Conservation (phyloP, 2,888 invertebrate genomes). For the Molanna angustata region DNA sequence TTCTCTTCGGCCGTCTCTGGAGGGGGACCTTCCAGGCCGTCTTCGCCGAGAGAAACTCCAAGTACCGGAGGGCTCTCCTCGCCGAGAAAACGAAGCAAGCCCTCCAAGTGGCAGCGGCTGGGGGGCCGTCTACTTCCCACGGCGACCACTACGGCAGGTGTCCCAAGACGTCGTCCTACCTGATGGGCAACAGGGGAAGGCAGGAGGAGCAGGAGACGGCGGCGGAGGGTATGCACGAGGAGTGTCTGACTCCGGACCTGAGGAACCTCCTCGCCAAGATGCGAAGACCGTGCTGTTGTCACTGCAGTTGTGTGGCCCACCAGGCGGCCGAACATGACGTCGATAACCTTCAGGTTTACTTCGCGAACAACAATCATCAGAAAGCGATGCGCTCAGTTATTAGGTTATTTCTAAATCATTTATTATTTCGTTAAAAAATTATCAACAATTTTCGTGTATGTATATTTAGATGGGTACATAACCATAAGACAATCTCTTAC, state of each 20-base stretch:
- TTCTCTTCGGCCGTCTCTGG: slow-evolving; percentile 72
- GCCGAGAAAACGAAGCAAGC: slow-evolving; percentile 24
- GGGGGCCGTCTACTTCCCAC: slow-evolving; percentile 2
- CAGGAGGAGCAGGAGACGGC: slow-evolving; percentile 6
- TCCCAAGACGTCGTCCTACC: slow-evolving; percentile 9
- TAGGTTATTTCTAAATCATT: no score
- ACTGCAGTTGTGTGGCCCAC: slow-evolving; percentile 43
- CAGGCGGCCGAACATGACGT: slow-evolving; percentile 41
- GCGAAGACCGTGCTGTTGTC: slow-evolving; percentile 46
- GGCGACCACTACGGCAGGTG: slow-evolving; percentile 1
- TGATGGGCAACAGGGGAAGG: slow-evolving; percentile 2
- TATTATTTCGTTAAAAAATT: no score
- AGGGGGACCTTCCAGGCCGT: slow-evolving; percentile 61
- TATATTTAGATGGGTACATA: no score
- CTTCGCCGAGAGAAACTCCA: slow-evolving; percentile 39
- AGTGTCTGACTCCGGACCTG: slow-evolving; percentile 49
- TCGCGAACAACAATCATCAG: slow-evolving; percentile 52
- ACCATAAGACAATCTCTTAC: no score
- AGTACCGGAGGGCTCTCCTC: slow-evolving; percentile 28
- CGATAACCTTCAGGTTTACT: slow-evolving; percentile 57
- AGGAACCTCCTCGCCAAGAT: slow-evolving; percentile 42
- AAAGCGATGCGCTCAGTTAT: slow-evolving; percentile 64
- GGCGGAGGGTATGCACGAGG: slow-evolving; percentile 40
- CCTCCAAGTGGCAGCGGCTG: background rate
- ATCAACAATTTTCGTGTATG: no score